A percentile compares a stretch with the other conserved stretches of the same genome.
Conservation (phyloP, 2,113 vertebrate genomes). For the Mixornis gularis region DNA sequence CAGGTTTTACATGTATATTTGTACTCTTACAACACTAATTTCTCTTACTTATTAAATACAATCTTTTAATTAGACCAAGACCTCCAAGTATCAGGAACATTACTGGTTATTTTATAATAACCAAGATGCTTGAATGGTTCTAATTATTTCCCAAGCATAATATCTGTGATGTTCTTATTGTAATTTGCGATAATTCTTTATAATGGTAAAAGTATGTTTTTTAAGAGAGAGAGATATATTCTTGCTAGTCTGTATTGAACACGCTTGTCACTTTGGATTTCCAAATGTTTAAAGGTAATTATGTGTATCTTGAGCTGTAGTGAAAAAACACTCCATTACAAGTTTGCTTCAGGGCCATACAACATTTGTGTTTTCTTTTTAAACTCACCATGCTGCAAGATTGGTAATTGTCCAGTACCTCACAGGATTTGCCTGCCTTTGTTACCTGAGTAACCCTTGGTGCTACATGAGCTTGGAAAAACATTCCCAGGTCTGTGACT, state of each 20-base stretch:
- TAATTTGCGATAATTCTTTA: not conserved
- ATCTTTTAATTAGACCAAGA: not conserved
- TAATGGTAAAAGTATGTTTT: not conserved
- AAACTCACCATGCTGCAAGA: not conserved
- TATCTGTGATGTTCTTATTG: not conserved
- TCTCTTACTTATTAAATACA: not conserved
- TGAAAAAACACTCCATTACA: not conserved
- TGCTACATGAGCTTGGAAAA: not conserved
- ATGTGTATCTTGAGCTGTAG: not conserved
- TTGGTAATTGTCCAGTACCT: not conserved
- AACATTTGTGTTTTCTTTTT: not conserved
- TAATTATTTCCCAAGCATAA: not conserved
- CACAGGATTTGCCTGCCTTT: not conserved
- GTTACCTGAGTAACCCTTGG: not conserved
- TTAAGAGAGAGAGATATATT: not conserved
- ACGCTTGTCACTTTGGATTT: not conserved
- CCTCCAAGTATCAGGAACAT: not conserved
- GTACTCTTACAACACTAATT: not conserved
- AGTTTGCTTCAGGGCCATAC: not conserved
- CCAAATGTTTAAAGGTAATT: not conserved
- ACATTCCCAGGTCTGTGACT: not conserved
- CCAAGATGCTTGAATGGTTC: not conserved
- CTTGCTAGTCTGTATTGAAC: not conserved
- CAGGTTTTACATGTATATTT: not conserved
- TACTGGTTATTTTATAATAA: not conserved